Evolutionary conservation across 2,113 vertebrate species (phyloP), one percentile per base, ranked within the genome.

Genomic region (Platichthys flesus): DNA sequence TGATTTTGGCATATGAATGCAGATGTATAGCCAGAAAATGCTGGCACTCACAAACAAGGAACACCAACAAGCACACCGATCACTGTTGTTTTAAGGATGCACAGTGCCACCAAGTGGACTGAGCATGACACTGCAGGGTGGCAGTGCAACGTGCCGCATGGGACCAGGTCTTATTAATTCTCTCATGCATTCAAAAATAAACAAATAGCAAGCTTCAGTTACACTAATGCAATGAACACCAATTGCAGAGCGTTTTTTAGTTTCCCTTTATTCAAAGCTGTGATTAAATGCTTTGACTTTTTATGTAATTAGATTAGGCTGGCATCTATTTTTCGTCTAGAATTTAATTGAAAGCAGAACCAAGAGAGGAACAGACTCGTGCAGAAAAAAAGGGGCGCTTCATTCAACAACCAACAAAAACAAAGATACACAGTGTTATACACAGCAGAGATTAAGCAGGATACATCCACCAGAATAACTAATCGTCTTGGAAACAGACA

Each of bases 91-190:
- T 66, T 15, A 63, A 89, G 79, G 86, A 83, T 68, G 56, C 82
- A 91, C 85, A 93, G 84, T 16, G 71, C 89, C 91, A 23, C 88
- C 92, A 85, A 75, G 88, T 92, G 92, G 88, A 72, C 45, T 1
- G 40, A 85, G n/a, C 3, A 1, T 2, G n/a, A 16, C 56, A 81
- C 79, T 86, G 78, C 84, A 78, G 54, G 12, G 18, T 15, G 31
- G 60, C 24, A 56, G 71, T 56, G 26, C 28, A 13, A 71, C 15
- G 6, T 49, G 45, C 15, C 7, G 45, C 45, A 21, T 4, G 5
- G n/a, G 35, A 72, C 40, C 24, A n/a, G 21, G 21, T 47, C 28
- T 47, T 5, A 57, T 26, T 14, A 9, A 2, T 26, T 56, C 49
- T 63, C 42, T 31, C 9, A 23, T 7, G 23, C 3, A 18, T 45